A percentile compares a stretch with the other conserved stretches of the same genome.
phyloP scores from a whole-genome alignment of 2,113 vertebrate species.

The Psilopsiagon aurifrons region DNA sequence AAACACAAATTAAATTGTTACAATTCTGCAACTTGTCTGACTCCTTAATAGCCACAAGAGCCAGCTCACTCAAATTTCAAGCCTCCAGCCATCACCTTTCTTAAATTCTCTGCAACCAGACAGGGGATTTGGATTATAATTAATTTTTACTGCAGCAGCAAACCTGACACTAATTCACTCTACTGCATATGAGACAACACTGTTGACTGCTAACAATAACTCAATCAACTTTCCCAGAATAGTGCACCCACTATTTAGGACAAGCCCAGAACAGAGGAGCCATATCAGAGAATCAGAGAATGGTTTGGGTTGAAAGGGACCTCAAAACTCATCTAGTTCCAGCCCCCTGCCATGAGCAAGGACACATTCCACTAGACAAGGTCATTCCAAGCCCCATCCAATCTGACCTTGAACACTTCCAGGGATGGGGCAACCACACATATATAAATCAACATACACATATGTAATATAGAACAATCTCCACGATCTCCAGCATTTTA shows the following conservation, averaged over 20 bases:
- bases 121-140: background rate
- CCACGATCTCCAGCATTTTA: background rate
- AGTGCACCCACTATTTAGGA: background rate
- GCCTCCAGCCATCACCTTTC: background rate
- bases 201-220: background rate
- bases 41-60: background rate
- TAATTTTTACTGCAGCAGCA: background rate
- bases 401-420: background rate
- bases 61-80: background rate
- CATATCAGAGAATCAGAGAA: background rate
- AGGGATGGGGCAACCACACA: background rate
- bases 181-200: background rate
- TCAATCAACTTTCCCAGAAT: background rate
- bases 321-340: background rate
- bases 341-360: background rate
- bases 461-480: background rate
- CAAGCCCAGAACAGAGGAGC: background rate
- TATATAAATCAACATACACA: background rate
- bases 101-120: background rate
- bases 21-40: background rate
- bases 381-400: background rate
- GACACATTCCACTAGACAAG: background rate
- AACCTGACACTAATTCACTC: background rate
- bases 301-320: background rate
- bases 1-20: background rate